Base-by-base conservation (phyloP, 1,140 invertebrate species). In the Leptopilina clavipes region DNA sequence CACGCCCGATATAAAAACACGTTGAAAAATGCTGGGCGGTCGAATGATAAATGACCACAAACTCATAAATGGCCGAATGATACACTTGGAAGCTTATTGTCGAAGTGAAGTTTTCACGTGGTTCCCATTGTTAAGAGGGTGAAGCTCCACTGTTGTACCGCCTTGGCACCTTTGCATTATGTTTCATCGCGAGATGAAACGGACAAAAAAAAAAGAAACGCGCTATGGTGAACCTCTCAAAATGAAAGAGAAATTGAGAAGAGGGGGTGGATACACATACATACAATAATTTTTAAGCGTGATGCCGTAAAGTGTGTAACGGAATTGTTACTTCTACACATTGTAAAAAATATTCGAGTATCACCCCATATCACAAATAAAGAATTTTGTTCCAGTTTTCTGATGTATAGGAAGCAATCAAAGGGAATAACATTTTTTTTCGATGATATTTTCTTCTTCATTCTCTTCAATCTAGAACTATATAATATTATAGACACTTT, bases 31-130 rank as follows among this genome's bases (percentile, higher is more conserved):
- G 81, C 76, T 73, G 52, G 65, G 44, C 56, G 75, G 79, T 59
- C 70, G 78, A 85, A 89, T 89, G 89, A 90, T 89, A 84, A 90
- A 90, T 85, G 87, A 89, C 77, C 81, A 76, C 77, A 71, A 79
- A 79, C 74, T 86, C 86, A 84, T 87, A 87, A 89, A 88, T 86
- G 86, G 85, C 79, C 83, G 81, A 89, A 89, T 88, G 88, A 89
- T 88, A 89, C 86, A 89, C 82, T 87, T 84, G 25, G 19, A 73
- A 77, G 79, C 82, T 85, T 82, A 89, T 89, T 89, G 87, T 90
- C 80, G 83, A 76, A 80, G 76, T 72, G 72, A 82, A 83, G 76
- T 84, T 87, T 85, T 86, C 85, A 82, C 81, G 77, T 78, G 82
- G 81, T 84, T 84, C 79, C 76, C n/a, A 86, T 88, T 82, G 83